Percentiles rank a stretch among this genome's conserved stretches.
These are phyloP conservation scores for Crenuchus spilurus DNA, from an alignment of 2,797 vertebrate species.

Conservation along the genomic window DNA sequence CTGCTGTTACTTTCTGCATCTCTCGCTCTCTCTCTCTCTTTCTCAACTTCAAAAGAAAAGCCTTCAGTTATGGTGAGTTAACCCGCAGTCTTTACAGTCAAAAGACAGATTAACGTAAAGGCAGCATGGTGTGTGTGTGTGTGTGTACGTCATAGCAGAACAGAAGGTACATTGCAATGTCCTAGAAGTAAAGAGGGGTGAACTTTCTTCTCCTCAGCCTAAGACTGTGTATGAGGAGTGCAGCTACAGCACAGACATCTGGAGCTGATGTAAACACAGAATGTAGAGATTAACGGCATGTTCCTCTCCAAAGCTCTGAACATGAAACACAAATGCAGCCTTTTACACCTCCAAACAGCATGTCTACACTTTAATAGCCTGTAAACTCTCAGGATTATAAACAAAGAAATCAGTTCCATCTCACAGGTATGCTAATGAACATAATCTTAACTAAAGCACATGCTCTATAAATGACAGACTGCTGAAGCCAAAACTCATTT, in stretches of 20 bases:
- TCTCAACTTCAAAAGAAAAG: conserved; percentile 63
- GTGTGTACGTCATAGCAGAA: conserved; percentile 37
- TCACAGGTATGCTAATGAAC: background rate
- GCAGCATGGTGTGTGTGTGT: conserved; percentile 56
- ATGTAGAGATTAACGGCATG: background rate
- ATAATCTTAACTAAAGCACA: background rate
- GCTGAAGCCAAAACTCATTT: background rate
- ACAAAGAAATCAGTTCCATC: background rate
- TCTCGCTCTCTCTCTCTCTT: background rate
- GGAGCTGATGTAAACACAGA: conserved; percentile 50
- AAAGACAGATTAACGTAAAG: conserved; percentile 62
- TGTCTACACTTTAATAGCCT: background rate
- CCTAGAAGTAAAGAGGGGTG: background rate
- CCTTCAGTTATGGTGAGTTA: conserved; percentile 67
- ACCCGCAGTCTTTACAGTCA: conserved; percentile 65
- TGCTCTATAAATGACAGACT: background rate
- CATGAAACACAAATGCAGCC: background rate
- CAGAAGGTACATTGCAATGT: conserved; percentile 25
- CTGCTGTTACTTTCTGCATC: background rate
- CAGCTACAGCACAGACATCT: conserved; percentile 38
- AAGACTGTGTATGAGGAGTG: conserved; percentile 41
- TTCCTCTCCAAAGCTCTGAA: background rate
- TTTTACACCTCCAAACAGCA: background rate
- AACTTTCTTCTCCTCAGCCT: conserved; percentile 38
- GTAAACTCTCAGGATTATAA: background rate